A percentile compares a stretch with the other conserved stretches of the same genome.
phyloP scores from a whole-genome alignment of 2,113 vertebrate genomes.

The Platichthys flesus region DNA sequence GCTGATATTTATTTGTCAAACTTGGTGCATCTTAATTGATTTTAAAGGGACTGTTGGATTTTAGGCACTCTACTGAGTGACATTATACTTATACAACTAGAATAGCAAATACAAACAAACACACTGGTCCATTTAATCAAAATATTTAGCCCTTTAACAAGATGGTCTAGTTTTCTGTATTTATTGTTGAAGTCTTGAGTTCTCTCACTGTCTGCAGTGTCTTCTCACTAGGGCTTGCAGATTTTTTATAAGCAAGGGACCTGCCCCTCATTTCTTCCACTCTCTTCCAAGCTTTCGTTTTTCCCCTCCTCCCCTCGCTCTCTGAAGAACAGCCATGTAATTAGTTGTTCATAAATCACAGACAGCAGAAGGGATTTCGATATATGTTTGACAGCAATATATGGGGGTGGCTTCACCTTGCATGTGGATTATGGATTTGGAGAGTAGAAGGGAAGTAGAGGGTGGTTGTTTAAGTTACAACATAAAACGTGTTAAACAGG shows the following conservation, averaged over 20 bases:
- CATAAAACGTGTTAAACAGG: neutral
- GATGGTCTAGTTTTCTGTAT: neutral
- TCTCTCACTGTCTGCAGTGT: neutral
- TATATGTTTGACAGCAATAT: conserved; percentile 29
- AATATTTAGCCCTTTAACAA: neutral
- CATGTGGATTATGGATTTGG: conserved; percentile 15
- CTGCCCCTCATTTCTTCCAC: conserved; percentile 19
- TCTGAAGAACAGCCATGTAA: conserved; percentile 47
- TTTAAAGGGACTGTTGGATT: too few species aligned
- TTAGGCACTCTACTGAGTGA: too few species aligned
- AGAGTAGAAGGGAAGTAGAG: neutral
- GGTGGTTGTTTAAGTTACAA: neutral
- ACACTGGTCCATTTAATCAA: neutral
- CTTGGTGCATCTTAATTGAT: too few species aligned
- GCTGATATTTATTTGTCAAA: too few species aligned
- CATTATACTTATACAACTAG: too few species aligned
- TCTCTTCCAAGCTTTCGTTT: neutral
- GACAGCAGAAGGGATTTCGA: conserved; percentile 23
- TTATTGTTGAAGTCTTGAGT: neutral
- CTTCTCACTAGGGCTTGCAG: neutral
- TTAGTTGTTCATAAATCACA: conserved; percentile 57
- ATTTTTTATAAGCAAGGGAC: neutral
- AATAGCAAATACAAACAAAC: too few species aligned
- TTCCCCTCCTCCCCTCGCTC: neutral
- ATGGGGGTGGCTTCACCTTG: neutral